These are phyloP conservation scores for Apamea monoglypha DNA, from an alignment of 2,888 invertebrate genomes.

Conservation along the genomic window DNA sequence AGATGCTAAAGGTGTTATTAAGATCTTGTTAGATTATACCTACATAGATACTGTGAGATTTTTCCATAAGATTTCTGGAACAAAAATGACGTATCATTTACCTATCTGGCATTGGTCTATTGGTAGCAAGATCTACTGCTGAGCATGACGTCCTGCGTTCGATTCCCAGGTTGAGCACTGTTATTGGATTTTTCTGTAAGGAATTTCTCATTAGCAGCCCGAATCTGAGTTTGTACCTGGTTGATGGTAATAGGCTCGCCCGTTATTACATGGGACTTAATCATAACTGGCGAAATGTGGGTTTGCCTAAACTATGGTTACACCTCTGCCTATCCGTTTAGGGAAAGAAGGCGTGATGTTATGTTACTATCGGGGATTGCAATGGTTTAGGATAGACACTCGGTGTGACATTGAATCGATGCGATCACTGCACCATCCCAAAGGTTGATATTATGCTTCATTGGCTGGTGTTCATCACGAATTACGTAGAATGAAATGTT, in stretches of 20 bases:
- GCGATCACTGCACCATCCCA: neutral
- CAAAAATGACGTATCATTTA: neutral
- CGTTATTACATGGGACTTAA: neutral
- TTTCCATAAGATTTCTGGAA: neutral
- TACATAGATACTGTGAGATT: neutral
- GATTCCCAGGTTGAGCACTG: neutral
- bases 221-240: neutral
- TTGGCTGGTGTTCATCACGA: neutral
- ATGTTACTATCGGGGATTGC: too few relatives aligned
- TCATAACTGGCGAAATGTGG: neutral
- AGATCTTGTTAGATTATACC: conserved; percentile 5
- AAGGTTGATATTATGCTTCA: neutral
- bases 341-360: too few relatives aligned
- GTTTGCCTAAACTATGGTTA: too few relatives aligned
- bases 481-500: neutral
- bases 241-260: neutral
- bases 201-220: neutral
- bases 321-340: too few relatives aligned
- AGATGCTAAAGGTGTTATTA: conserved; percentile 24
- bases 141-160: neutral
- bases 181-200: neutral
- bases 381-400: too few relatives aligned
- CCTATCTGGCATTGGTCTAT: neutral
- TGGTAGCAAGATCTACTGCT: neutral
- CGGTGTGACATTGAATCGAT: neutral